Conservation (phyloP, 2,113 vertebrate species). For the Menidia beryllina region DNA sequence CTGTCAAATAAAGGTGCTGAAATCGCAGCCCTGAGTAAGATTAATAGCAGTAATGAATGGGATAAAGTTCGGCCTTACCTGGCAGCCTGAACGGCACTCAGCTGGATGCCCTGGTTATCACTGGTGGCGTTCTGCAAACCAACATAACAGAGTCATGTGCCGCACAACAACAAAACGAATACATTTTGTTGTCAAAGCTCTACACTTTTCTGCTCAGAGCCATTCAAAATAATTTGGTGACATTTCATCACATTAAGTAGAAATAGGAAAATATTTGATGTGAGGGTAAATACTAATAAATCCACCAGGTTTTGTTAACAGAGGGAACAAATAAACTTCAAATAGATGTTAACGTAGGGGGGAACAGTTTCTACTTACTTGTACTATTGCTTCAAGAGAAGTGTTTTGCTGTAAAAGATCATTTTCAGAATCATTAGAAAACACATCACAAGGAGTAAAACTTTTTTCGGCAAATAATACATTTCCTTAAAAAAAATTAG, state of each 20-base stretch:
- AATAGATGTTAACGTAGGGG: neutral
- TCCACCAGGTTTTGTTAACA: too few species aligned
- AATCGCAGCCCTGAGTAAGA: neutral
- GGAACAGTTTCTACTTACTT: slow-evolving; percentile 83
- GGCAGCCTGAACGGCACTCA: slow-evolving; percentile 98
- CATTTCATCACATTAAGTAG: neutral
- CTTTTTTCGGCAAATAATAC: too few species aligned
- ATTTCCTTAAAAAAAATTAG: too few species aligned
- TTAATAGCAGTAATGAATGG: neutral
- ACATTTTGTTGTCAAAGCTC: too few species aligned
- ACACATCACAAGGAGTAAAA: too few species aligned
- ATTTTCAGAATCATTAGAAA: slow-evolving; percentile 1
- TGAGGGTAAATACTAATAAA: too few species aligned
- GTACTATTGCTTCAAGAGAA: slow-evolving; percentile 98
- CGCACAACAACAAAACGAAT: neutral
- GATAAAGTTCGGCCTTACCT: slow-evolving; percentile 82
- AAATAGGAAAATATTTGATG: too few species aligned
- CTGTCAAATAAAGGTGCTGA: neutral
- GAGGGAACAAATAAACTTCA: too few species aligned
- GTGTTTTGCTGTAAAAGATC: slow-evolving; percentile 91
- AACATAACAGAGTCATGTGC: slow-evolving; percentile 1
- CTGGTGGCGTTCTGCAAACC: slow-evolving; percentile 94
- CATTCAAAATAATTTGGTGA: neutral
- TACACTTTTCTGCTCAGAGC: neutral
- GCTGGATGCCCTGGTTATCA: slow-evolving; percentile 97